phyloP scores from a whole-genome alignment of 2,113 vertebrate genomes.

The Sander lucioperca region DNA sequence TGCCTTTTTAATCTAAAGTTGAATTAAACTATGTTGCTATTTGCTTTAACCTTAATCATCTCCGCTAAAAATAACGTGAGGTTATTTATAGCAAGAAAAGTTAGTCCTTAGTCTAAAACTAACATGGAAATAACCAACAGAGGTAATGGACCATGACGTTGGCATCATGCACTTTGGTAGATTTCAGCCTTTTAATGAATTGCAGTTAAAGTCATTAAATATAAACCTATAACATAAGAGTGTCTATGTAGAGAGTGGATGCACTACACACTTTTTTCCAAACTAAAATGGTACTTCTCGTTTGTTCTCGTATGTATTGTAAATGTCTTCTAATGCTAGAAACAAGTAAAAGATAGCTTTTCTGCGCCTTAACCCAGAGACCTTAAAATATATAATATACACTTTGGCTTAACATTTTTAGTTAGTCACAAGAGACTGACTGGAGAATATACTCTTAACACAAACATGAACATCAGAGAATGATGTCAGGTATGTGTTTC shows the following conservation, averaged over 20 bases:
- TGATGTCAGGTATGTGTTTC: not conserved
- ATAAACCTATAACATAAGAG: constrained; percentile 12
- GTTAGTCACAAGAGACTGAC: not conserved
- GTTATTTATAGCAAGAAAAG: constrained; percentile 11
- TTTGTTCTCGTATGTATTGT: constrained; percentile 28
- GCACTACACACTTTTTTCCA: constrained; percentile 57
- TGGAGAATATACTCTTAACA: not conserved
- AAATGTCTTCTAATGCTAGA: constrained; percentile 48
- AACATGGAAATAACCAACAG: constrained; percentile 19
- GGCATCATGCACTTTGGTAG: constrained; percentile 78
- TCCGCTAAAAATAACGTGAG: constrained; percentile 1
- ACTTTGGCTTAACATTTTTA: constrained; percentile 19
- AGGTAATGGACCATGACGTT: not conserved
- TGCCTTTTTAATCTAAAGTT: constrained; percentile 41
- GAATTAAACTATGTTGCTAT: constrained; percentile 37
- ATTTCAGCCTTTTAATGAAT: constrained; percentile 53
- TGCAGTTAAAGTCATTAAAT: constrained; percentile 46
- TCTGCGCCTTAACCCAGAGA: constrained; percentile 73
- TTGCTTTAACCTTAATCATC: constrained; percentile 65
- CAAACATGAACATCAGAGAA: not conserved
- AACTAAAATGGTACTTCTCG: constrained; percentile 55
- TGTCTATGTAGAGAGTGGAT: constrained; percentile 40
- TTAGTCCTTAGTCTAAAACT: constrained; percentile 6
- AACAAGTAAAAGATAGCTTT: constrained; percentile 30
- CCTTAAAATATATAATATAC: constrained; percentile 57